Conservation (phyloP, 2,113 vertebrate genomes). For the Lepisosteus osseus region DNA sequence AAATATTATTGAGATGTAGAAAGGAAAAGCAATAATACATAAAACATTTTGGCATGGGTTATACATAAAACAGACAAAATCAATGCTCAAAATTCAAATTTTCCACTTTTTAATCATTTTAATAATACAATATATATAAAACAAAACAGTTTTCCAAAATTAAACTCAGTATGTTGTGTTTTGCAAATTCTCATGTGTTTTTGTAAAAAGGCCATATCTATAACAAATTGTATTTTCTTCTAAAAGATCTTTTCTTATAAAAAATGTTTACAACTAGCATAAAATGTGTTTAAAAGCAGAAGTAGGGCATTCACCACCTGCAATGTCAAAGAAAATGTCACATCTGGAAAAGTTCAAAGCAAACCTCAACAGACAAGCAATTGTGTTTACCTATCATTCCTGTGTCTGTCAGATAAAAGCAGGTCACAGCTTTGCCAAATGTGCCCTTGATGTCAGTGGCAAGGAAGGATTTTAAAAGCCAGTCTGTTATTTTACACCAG, state of each 20-base stretch:
- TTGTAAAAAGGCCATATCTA: no score
- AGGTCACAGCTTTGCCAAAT: slow-evolving; percentile 17
- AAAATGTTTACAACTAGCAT: neutral
- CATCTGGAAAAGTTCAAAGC: slow-evolving; percentile 27
- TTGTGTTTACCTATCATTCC: slow-evolving; percentile 17
- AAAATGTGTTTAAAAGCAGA: slow-evolving; percentile 10
- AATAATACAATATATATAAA: no score
- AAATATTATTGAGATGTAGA: no score
- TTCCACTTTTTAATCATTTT: no score
- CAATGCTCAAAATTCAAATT: no score
- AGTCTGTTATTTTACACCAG: neutral
- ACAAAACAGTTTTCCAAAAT: no score
- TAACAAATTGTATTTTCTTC: no score
- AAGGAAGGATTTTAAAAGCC: neutral
- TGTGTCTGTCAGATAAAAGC: slow-evolving; percentile 23
- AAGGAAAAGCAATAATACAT: no score
- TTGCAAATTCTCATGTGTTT: no score
- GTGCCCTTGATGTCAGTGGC: neutral
- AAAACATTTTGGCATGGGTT: no score
- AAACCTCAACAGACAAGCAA: slow-evolving; percentile 11
- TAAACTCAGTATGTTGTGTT: no score
- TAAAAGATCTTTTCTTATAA: neutral
- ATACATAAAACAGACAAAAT: no score
- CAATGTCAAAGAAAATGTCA: slow-evolving; percentile 35
- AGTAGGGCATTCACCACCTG: slow-evolving; percentile 26